Evolutionary conservation across 2,888 invertebrate species (phyloP).

Genomic region (Lycaena phlaeas): DNA sequence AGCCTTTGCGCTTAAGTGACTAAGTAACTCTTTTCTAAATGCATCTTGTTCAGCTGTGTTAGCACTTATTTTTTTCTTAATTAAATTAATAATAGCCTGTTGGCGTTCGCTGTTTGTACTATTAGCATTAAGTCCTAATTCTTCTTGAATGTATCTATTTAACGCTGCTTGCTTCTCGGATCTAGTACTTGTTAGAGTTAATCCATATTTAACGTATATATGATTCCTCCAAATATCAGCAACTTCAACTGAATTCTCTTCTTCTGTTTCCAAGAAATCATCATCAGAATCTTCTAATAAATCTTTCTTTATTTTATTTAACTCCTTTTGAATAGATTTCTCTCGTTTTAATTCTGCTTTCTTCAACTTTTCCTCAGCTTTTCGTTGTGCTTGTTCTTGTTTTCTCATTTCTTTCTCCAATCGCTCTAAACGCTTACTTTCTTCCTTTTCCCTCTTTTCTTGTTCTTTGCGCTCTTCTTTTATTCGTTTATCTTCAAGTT

Average conservation of each 20-base stretch:
- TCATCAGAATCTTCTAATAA: constrained; percentile 23
- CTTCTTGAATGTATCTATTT: constrained; percentile 42
- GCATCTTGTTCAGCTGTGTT: constrained; percentile 29
- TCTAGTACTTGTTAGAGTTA: constrained; percentile 36
- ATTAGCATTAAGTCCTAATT: constrained; percentile 40
- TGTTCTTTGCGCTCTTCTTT: constrained; percentile 29
- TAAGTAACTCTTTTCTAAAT: constrained; percentile 38
- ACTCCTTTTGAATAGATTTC: constrained; percentile 25
- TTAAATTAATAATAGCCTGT: constrained; percentile 42
- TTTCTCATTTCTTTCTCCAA: constrained; percentile 32
- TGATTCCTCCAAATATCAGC: constrained; percentile 53
- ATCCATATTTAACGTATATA: constrained; percentile 47
- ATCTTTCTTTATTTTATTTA: constrained; percentile 33
- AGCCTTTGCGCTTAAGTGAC: constrained; percentile 40
- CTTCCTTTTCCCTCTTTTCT: constrained; percentile 28
- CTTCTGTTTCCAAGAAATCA: constrained; percentile 33
- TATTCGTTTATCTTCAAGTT: constrained; percentile 29
- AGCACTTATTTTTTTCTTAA: constrained; percentile 39
- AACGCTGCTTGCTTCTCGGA: constrained; percentile 43
- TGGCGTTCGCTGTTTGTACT: constrained; percentile 51
- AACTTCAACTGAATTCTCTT: constrained; percentile 40
- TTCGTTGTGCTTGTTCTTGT: constrained; percentile 32
- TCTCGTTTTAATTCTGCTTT: constrained; percentile 26
- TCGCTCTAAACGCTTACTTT: constrained; percentile 33
- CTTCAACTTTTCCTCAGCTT: constrained; percentile 26